Conservation (phyloP, 2,797 vertebrate species). For the Pseudochirops corinnae region DNA sequence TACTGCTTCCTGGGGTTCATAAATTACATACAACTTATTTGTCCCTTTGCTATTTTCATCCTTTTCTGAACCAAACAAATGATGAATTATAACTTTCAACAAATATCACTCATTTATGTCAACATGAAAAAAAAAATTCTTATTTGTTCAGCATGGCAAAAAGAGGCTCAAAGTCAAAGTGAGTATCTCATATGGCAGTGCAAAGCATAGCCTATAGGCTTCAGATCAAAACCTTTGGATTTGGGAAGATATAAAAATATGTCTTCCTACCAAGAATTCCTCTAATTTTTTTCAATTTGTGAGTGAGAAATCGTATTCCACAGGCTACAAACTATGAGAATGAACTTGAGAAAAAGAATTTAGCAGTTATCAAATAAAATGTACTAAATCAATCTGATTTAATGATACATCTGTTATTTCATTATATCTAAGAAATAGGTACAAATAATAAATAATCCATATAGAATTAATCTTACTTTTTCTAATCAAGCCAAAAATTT, state of each 20-base stretch:
- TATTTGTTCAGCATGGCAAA: not conserved
- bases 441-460: not conserved
- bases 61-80: constrained; percentile 1
- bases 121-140: not conserved
- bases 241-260: not conserved
- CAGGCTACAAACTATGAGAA: not conserved
- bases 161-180: not conserved
- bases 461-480: not conserved
- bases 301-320: not conserved
- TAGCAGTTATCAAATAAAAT: not conserved
- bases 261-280: not conserved
- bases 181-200: not conserved
- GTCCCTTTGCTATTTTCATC: not conserved
- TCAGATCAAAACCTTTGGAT: not conserved
- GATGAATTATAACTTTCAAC: not conserved
- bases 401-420: not conserved
- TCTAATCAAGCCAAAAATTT: not conserved
- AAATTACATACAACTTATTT: not conserved
- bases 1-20: not conserved
- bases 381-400: not conserved
- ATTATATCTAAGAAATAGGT: not conserved
- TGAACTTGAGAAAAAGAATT: not conserved
- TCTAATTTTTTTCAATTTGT: not conserved
- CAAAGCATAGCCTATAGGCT: not conserved
- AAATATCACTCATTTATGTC: not conserved